Evolutionary conservation across 2,888 invertebrate species (phyloP), one percentile per base, ranked within the genome.

Genomic region (Leptopilina drosophilae): DNA sequence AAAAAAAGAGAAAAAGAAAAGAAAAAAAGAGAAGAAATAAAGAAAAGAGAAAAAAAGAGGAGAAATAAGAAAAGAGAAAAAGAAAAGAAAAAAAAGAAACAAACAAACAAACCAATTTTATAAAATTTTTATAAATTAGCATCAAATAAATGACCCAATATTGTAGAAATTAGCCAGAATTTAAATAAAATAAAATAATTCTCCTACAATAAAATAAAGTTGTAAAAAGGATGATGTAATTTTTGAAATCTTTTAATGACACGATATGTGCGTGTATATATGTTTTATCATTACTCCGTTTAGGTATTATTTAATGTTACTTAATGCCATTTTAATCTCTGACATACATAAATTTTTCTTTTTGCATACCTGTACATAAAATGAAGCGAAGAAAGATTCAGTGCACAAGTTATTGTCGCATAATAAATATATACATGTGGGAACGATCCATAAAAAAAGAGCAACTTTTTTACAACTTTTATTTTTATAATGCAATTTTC

Each of bases 221-320:
- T 49, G 2, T 49, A 49, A 59, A 59, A 59, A 59, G n/a, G n/a
- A 59, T 59, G 59, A 59, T 15, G n/a, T 11, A 12, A 56, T 56
- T n/a, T 56, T 56, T 56, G 14, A 59, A 59, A 59, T 12, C 15
- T n/a, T 59, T 59, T 59, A 59, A 59, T 59, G n/a, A 59, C 59
- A 7, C n/a, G 15, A n/a, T 56, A 56, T 15, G 59, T n/a, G 42
- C 20, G 20, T 20, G 20, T 20, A 20, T 20, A 20, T 42, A 42
- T 42, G 49, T 49, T 49, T 33, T 33, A 33, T 33, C 33, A 49
- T 49, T 11, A 59, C 7, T 59, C 15, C 59, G 1, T 59, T 59
- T 12, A 59, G 15, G 59, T 49, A 59, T 59, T 59, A 59, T 59
- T 59, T 59, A 59, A 15, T 59, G n/a, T 59, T 59, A 59, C 59